Evolutionary conservation across 2,888 invertebrate species (phyloP), one percentile per base, ranked within the genome.

Genomic region (Mesorhabditis sp.): DNA sequence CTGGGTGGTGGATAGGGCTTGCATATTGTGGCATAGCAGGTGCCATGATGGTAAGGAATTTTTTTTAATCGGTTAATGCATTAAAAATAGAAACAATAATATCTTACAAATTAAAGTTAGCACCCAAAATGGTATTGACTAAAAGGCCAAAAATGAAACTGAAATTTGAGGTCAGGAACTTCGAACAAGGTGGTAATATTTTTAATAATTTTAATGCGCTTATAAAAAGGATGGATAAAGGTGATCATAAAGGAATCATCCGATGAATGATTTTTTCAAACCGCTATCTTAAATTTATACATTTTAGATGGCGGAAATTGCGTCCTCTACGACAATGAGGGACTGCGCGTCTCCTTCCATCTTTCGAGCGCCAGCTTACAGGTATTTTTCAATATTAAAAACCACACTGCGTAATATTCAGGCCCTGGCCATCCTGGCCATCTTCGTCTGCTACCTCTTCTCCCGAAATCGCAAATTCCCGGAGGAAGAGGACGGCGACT

Each of bases 241-340:
- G n/a, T 58, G 5, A 4, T 4, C 58, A 5, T 58, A 58, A 41
- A 50, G 15, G n/a, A 5, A 66, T 15, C 15, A 45, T n/a, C 58
- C n/a, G 15, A 67, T 67, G n/a, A 66, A 43, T 64, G 41, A 28
- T 6, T 64, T 42, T 61, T 74, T 67, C 70, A 77, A 77, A 79
- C 42, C 72, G 61, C 4, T n/a, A n/a, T n/a, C n/a, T n/a, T n/a
- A n/a, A n/a, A n/a, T n/a, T n/a, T n/a, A n/a, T n/a, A n/a, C n/a
- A n/a, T 50, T 50, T n/a, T n/a, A 50, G 58, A 50, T n/a, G 58
- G 58, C 58, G 82, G 82, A 63, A 82, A 81, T 63, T 82, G 82
- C 63, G 79, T 81, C 0, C 62, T 82, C 6, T 82, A 82, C 68
- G 78, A 82, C 75, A 80, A 81, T 50, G 67, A 72, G 43, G 69